A percentile compares a stretch with the other conserved stretches of the same genome.
phyloP scores from a whole-genome alignment of 2,113 vertebrate species.

The Percopsis transmontana region DNA sequence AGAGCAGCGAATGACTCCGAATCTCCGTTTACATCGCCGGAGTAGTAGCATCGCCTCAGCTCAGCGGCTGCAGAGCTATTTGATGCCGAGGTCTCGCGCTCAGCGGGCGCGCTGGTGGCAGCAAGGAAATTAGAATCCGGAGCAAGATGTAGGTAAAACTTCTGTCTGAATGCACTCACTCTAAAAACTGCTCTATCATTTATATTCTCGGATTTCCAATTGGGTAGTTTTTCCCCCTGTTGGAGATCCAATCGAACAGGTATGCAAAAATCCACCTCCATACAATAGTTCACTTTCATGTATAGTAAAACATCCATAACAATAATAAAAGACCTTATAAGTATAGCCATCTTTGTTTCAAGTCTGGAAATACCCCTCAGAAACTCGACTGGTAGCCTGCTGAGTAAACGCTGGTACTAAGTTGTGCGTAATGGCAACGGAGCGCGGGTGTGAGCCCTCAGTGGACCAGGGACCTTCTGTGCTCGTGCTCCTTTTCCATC shows the following conservation, averaged over 20 bases:
- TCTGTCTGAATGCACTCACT: conserved; percentile 86
- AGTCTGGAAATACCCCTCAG: conserved; percentile 21
- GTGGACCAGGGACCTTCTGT: conserved; percentile 17
- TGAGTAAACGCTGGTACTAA: conserved; percentile 16
- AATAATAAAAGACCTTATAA: conserved; percentile 32
- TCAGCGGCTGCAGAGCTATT: conserved; percentile 49
- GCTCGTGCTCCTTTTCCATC: conserved; percentile 39
- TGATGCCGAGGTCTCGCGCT: conserved; percentile 62
- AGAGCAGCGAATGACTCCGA: conserved; percentile 87
- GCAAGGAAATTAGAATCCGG: conserved; percentile 88
- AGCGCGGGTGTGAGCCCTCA: conserved; percentile 36
- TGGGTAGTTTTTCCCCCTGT: conserved; percentile 69
- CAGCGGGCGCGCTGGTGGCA: conserved; percentile 66
- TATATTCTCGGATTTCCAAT: conserved; percentile 51
- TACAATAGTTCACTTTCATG: conserved; percentile 46
- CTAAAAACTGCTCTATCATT: conserved; percentile 74
- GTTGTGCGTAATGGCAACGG: conserved; percentile 42
- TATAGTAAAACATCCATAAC: conserved; percentile 52
- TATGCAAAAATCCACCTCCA: conserved; percentile 81
- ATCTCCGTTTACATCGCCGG: conserved; percentile 89
- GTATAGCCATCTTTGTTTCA: conserved; percentile 65
- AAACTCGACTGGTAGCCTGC: background rate
- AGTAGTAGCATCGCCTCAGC: conserved; percentile 88
- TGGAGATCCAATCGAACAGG: conserved; percentile 82
- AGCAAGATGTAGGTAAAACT: conserved; percentile 84